phyloP scores from a whole-genome alignment of 2,113 vertebrate species.

The Haplotaxodon microlepis region DNA sequence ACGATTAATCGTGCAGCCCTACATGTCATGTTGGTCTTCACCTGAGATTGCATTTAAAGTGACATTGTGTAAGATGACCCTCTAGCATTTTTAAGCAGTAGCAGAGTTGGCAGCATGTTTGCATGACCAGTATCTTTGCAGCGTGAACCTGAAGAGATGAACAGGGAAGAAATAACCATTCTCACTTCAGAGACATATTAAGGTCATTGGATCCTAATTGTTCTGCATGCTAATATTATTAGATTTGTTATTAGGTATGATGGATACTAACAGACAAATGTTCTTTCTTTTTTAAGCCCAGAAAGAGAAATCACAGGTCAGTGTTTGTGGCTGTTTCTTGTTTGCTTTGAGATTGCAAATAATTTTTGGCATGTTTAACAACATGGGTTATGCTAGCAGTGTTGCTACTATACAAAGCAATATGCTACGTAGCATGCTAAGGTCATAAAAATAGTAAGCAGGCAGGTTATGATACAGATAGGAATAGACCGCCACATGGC shows the following conservation, averaged over 20 bases:
- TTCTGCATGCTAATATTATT: not conserved
- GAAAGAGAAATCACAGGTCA: not conserved
- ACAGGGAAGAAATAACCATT: not conserved
- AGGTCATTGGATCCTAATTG: not conserved
- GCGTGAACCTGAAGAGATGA: not conserved
- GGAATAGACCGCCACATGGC: not conserved
- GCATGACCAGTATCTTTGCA: not conserved
- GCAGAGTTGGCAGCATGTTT: not conserved
- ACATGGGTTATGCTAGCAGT: not conserved
- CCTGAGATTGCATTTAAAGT: not conserved
- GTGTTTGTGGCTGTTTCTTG: not conserved
- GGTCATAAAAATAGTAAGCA: not conserved
- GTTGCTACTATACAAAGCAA: not conserved
- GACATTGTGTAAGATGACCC: not conserved
- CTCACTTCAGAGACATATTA: not conserved
- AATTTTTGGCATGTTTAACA: not conserved
- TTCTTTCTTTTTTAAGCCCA: not conserved
- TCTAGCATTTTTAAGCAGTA: not conserved
- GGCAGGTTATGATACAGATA: not conserved
- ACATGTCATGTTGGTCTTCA: not conserved
- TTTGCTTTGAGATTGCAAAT: not conserved
- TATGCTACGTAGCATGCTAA: not conserved
- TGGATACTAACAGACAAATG: accelerated
- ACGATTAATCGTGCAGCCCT: no score
- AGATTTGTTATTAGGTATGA: not conserved